Evolutionary conservation across 1,140 invertebrate genomes (phyloP).

Genomic region (Macrocentrus cingulum): DNA sequence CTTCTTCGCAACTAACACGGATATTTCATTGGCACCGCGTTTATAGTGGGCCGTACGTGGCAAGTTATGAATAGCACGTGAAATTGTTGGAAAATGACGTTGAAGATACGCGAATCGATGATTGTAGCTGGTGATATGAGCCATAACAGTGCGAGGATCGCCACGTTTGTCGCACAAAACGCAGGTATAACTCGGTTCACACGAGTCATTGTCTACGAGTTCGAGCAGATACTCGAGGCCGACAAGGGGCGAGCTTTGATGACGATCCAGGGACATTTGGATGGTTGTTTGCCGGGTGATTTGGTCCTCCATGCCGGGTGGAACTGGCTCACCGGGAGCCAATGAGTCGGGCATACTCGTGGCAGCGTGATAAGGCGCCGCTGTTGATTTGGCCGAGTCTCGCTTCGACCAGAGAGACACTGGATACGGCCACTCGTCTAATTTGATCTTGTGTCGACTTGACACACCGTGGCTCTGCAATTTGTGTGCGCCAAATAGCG

Average conservation of each 20-base stretch:
- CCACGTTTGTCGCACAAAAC: constrained; percentile 75
- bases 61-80: constrained; percentile 54
- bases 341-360: constrained; percentile 40
- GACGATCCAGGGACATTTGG: constrained; percentile 61
- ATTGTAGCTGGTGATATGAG: constrained; percentile 72
- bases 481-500: constrained; percentile 55
- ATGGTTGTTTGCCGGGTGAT: constrained; percentile 60
- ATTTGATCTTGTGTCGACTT: constrained; percentile 55
- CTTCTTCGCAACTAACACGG: constrained; percentile 62
- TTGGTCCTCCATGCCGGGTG: constrained; percentile 71
- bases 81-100: constrained; percentile 61
- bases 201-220: constrained; percentile 64
- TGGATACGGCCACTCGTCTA: constrained; percentile 58
- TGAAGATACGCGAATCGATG: constrained; percentile 67
- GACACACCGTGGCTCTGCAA: constrained; percentile 52
- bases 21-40: constrained; percentile 60
- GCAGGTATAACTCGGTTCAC: constrained; percentile 73
- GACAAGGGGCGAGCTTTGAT: constrained; percentile 59
- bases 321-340: constrained; percentile 68
- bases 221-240: constrained; percentile 75
- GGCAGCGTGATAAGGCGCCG: constrained; percentile 30
- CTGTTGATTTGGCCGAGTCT: constrained; percentile 11
- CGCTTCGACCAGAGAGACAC: constrained; percentile 53
- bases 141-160: constrained; percentile 72
- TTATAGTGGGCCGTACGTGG: constrained; percentile 58